Evolutionary conservation across 2,113 vertebrate genomes (phyloP), one percentile per base, ranked within the genome.

Genomic region (Hepsetus odoe): DNA sequence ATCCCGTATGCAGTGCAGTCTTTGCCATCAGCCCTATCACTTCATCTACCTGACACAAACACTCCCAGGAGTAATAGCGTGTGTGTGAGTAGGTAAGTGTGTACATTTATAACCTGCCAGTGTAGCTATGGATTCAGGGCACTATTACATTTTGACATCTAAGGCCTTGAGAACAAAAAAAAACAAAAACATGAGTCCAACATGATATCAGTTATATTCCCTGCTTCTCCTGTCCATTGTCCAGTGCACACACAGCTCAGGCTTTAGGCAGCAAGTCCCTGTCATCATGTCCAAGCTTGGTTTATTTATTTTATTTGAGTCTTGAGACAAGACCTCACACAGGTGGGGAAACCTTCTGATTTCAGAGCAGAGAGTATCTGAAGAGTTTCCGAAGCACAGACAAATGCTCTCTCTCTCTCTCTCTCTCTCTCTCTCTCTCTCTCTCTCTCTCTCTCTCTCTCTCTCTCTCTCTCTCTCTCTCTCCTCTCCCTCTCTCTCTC

Each of bases 261-360:
- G 61, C 69, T 76, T 66, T 10, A 72, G 68, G 42, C 40, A 76
- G 66, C 67, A 58, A 65, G 33, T 26, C 49, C 59, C 64, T 3
- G 55, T 40, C 9, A 55, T 66, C 55, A 71, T 76, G 74, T 59
- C 77, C 40, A 73, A 61, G 12, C 53, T 51, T 42, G 35, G 44
- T n/a, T 76, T 76, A 77, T 77, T 70, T 71, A 78, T 75, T 75
- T 66, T 4, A 75, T 65, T 55, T 81, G 76, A 62, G 83, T 80
- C 70, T 55, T 33, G 65, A 77, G 80, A 49, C 61, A 65, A 22
- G 2, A 38, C 64, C 79, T 77, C 73, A 83, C 73, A 83, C 68
- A 83, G 83, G 73, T 79, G 75, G 69, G 75, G 76, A 82, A 81
- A 42, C 68, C 82, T 72, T 83, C 72, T 83, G 79, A 88, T 85